Evolutionary conservation across 2,888 invertebrate species (phyloP), one percentile per base, ranked within the genome.

Genomic region (Helleia helle): DNA sequence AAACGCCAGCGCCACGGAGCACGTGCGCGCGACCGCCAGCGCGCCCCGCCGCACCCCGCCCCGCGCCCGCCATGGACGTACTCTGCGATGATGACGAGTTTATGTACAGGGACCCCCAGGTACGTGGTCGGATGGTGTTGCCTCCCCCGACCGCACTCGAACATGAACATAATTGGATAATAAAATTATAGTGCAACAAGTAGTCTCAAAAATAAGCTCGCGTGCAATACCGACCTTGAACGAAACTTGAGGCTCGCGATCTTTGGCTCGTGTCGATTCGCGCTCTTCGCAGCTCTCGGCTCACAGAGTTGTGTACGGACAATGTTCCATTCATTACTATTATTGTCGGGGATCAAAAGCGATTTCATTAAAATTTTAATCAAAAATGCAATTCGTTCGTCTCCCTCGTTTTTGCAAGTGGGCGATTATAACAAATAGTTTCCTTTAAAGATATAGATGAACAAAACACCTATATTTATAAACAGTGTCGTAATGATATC

Each of bases 1-100:
- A 64, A 56, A 56, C 64, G 58, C 59, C 65, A n/a, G n/a, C n/a
- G 64, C 65, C 70, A 64, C 70, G 68, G 65, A 71, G 62, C 70
- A 70, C 72, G 70, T 61, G 71, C 68, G 70, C 69, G 75, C 71
- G 70, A 62, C 69, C 67, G 66, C 62, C 63, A 54, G 74, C 74
- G 73, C 72, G 71, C 69, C 67, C 68, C n/a, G n/a, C 65, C 65
- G 58, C 67, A 57, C 59, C 58, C 48, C 60, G 51, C 55, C 48
- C 41, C 55, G 46, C 65, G 55, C 63, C 45, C 58, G 71, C 68
- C 68, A 84, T 84, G 83, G 81, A 84, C 75, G 79, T 75, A 64
- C 83, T 83, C 67, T 81, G 81, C 63, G 83, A 84, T 69, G 83
- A 84, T 66, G 81, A 83, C 58, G 83, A 84, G 38, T 80, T 67